phyloP scores from a whole-genome alignment of 2,888 invertebrate genomes.

The Digitonthophagus gazella region DNA sequence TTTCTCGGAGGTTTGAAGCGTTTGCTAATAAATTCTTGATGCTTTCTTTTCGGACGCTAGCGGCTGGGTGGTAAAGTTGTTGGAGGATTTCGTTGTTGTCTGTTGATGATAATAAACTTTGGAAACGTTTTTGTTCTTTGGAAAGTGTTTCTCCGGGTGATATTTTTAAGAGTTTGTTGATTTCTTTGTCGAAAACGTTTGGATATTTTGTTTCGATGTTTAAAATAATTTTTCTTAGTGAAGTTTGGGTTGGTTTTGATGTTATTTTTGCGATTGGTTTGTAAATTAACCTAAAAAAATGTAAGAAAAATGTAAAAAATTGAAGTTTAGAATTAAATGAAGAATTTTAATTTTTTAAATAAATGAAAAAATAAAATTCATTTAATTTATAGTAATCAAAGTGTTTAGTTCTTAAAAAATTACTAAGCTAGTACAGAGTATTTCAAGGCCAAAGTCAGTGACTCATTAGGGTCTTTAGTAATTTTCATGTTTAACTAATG shows the following conservation, averaged over 20 bases:
- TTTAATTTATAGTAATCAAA: too few species aligned
- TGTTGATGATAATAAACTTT: slow-evolving; percentile 39
- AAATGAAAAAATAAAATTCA: too few species aligned
- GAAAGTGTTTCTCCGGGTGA: slow-evolving; percentile 24
- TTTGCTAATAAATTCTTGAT: slow-evolving; percentile 63
- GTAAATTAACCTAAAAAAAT: slow-evolving; percentile 23
- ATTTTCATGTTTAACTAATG: too few species aligned
- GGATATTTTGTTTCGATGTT: slow-evolving; percentile 71
- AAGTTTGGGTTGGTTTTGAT: slow-evolving; percentile 35
- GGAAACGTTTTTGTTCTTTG: slow-evolving; percentile 36
- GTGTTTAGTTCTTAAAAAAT: too few species aligned
- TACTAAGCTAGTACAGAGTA: too few species aligned
- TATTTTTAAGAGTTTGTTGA: slow-evolving; percentile 57
- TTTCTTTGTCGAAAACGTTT: slow-evolving; percentile 64
- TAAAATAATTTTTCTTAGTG: slow-evolving; percentile 53
- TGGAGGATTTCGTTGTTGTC: slow-evolving; percentile 57
- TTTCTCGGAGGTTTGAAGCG: slow-evolving; percentile 52
- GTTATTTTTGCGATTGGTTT: slow-evolving; percentile 33
- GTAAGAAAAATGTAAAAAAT: too few species aligned
- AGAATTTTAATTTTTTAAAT: too few species aligned
- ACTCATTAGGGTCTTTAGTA: too few species aligned
- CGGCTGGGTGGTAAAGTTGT: slow-evolving; percentile 70
- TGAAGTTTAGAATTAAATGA: too few species aligned
- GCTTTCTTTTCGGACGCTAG: slow-evolving; percentile 65
- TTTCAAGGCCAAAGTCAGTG: too few species aligned